Evolutionary conservation across 2,888 invertebrate genomes (phyloP), one percentile per base, ranked within the genome.

Genomic region (Pammene aurita): DNA sequence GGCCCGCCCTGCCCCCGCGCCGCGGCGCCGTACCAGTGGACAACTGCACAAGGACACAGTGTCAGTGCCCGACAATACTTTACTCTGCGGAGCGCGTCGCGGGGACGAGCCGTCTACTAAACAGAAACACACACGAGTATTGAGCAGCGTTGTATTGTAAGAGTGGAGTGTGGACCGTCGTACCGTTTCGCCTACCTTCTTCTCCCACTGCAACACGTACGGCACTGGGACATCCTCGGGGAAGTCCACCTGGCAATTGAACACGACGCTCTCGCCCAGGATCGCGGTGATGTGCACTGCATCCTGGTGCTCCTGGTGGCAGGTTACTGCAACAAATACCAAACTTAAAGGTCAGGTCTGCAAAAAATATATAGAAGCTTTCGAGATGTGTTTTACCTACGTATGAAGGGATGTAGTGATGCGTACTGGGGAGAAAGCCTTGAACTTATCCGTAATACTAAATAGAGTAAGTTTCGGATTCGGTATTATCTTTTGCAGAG

Each of bases 141-240:
- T 91, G 92, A 91, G 92, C 91, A 92, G 91, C 90, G 88, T 89
- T 89, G 92, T 91, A 91, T 88, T 88, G 91, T 90, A 91, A 92
- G 89, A 90, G 91, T 90, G 90, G 90, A 90, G 90, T 89, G 90
- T 90, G 86, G 86, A 83, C 87, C 95, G 96, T 95, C 97, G 96
- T 97, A 97, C 97, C 97, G 96, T 96, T 94, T 96, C 96, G 96
- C 96, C 96, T 96, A 97, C 97, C 97, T 98, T 97, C 96, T 98
- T 98, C 96, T 97, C 97, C 98, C 98, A 99, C 95, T 98, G 98
- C 93, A 98, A 96, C 94, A 98, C 98, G 94, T 98, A 98, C 93
- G 98, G 97, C 94, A 98, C 97, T 87, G 97, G 97, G 93, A 97
- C 96, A 93, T 97, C 97, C 93, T 97, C 97, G 90, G 98, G 97